Base-by-base conservation (phyloP, 2,113 vertebrate species). In the Probosciger aterrimus region DNA sequence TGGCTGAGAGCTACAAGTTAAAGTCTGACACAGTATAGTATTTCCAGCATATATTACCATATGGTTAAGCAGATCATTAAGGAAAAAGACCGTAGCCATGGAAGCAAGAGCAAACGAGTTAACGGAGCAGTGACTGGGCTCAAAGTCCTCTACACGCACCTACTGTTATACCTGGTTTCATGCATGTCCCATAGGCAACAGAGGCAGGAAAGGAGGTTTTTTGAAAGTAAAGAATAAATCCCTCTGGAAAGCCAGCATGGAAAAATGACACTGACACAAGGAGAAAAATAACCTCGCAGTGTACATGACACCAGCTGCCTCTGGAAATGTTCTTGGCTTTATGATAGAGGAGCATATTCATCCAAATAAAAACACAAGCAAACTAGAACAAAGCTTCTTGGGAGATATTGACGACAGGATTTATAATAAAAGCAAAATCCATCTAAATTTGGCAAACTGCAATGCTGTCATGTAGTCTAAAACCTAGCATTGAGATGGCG, bases 111-210 rank as follows among this genome's bases (percentile, higher is more conserved):
- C 60, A 82, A 74, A 75, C 0, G 7, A 68, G 35, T 59, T 23
- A 83, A 52, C 0, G 0, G 62, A 49, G 65, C 52, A 73, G 46
- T 6, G 9, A 39, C 1, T 8, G 35, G 17, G 25, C 69, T 62
- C 9, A 0, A 59, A 57, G 82, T 8, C 59, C 79, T 77, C 71
- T 41, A 31, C 50, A 7, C 0, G 1, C 55, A 44, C 35, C 55
- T 33, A 10, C 44, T 37, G 68, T 27, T 30, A 35, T 3, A 35
- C 25, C 46, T 3, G 25, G 25, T 35, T 19, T 50, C 55, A 75
- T 2, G 15, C 5, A 0, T 1, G 14, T n/a, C 67, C 73, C 1
- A 0, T 14, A 44, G 30, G 80, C 77, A 39, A 47, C 0, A 0
- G 53, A 33, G 47, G 59, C 10, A 30, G 18, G 14, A 82, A 53